Evolutionary conservation across 2,888 invertebrate species (phyloP), one percentile per base, ranked within the genome.

Genomic region (Erebia aethiops): DNA sequence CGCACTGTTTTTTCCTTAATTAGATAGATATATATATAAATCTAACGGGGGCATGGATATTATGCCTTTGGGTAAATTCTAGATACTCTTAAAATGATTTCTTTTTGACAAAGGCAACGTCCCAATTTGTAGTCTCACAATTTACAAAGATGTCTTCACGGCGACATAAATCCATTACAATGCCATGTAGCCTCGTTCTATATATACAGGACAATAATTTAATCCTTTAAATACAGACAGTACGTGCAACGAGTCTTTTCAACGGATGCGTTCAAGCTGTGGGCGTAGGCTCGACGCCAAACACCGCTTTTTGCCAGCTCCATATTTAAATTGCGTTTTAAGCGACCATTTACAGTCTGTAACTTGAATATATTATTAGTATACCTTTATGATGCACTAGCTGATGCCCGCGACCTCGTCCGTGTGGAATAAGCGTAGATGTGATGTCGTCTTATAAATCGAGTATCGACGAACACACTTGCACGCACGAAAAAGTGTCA

Each of bases 281-380:
- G 56, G 56, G 21, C 56, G 56, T 21, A 21, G 56, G 56, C 56
- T 56, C 58, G 60, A 16, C 62, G 62, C 46, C 13, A 21, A 62
- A 21, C 43, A 11, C 18, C 62, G 18, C 46, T 14, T 13, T 62
- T 13, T 49, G 62, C 49, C 14, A 62, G 62, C 11, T 49, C 49
- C 62, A 62, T 21, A 62, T 62, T 62, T 62, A 49, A 62, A 62
- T 62, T 49, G 49, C 62, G 46, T 62, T 62, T 62, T 62, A 62
- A 62, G 21, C 21, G 49, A 49, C 46, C 62, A 62, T 49, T 62
- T 62, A 62, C 46, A 62, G 18, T 18, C 49, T 21, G 13, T 21
- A 21, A 62, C 21, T 46, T 13, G 60, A n/a, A 41, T 16, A 13
- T 16, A 26, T 60, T 60, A 16, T 43, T 14, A 10, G 13, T 26